phyloP scores from a whole-genome alignment of 2,113 vertebrate species.

The Nanorana parkeri region DNA sequence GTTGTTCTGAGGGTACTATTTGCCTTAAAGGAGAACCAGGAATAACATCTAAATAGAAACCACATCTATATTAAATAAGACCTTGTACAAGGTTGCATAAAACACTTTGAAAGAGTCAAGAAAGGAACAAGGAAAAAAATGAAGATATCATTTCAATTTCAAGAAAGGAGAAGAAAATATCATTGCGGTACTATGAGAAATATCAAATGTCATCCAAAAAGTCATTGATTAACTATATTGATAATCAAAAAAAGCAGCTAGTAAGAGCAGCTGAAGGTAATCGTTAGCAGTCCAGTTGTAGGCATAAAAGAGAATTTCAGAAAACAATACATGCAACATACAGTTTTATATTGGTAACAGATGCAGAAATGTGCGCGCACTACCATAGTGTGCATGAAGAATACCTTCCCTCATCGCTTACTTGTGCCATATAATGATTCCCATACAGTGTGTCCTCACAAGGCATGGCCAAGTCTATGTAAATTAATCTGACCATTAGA shows the following conservation, averaged over 20 bases:
- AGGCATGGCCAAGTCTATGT: slow-evolving; percentile 25
- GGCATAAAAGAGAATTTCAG: slow-evolving; percentile 1
- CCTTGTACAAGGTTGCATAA: neutral
- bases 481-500: slow-evolving; percentile 29
- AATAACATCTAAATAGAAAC: slow-evolving; percentile 24
- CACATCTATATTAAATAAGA: slow-evolving; percentile 9
- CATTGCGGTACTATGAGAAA: neutral
- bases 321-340: slow-evolving; percentile 30
- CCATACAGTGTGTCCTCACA: slow-evolving; percentile 48
- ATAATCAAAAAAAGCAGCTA: slow-evolving; percentile 34
- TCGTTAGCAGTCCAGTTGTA: slow-evolving; percentile 4
- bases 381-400: slow-evolving; percentile 21
- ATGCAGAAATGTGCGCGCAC: slow-evolving; percentile 24
- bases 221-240: slow-evolving; percentile 36
- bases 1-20: neutral
- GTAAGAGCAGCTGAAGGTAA: slow-evolving; percentile 28
- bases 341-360: slow-evolving; percentile 36
- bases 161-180: neutral
- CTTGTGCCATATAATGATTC: slow-evolving; percentile 34
- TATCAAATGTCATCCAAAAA: slow-evolving; percentile 22
- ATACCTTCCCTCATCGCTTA: slow-evolving; percentile 26
- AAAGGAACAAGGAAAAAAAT: too few species aligned
- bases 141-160: neutral
- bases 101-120: slow-evolving; percentile 4
- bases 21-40: neutral